Evolutionary conservation across 2,797 vertebrate species (phyloP).

Genomic region (Luscinia megarhynchos): DNA sequence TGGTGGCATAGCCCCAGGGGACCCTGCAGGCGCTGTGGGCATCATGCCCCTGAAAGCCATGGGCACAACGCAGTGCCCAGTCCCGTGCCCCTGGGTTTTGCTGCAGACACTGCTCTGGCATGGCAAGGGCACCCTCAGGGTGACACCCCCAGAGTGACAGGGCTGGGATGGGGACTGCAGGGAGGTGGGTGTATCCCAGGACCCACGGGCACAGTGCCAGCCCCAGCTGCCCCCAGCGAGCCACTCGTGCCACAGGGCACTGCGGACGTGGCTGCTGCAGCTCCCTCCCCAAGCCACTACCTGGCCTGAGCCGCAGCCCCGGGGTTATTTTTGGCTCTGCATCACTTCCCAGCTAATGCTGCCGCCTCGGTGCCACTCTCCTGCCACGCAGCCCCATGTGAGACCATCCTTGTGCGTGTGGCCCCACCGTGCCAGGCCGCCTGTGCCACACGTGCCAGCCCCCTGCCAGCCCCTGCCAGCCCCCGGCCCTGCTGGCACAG

Average conservation of each 20-base stretch:
- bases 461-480: not conserved
- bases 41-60: accelerated
- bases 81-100: not conserved
- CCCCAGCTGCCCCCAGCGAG: not conserved
- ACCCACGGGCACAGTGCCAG: accelerated
- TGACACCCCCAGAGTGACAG: accelerated
- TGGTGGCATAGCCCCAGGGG: not conserved
- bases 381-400: not conserved
- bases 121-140: not conserved
- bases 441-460: not conserved
- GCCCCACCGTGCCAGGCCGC: accelerated
- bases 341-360: not conserved
- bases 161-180: accelerated
- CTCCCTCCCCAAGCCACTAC: not conserved
- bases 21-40: accelerated
- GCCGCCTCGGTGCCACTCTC: not conserved
- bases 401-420: not conserved
- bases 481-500: not conserved
- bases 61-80: accelerated
- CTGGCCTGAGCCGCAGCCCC: not conserved
- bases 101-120: not conserved
- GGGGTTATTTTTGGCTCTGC: conserved; percentile 66
- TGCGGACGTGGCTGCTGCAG: not conserved
- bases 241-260: accelerated
- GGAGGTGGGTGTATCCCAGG: not conserved